These are phyloP conservation scores for Achatina immaculata DNA, from an alignment of 1,140 invertebrate genomes.

Conservation along the genomic window DNA sequence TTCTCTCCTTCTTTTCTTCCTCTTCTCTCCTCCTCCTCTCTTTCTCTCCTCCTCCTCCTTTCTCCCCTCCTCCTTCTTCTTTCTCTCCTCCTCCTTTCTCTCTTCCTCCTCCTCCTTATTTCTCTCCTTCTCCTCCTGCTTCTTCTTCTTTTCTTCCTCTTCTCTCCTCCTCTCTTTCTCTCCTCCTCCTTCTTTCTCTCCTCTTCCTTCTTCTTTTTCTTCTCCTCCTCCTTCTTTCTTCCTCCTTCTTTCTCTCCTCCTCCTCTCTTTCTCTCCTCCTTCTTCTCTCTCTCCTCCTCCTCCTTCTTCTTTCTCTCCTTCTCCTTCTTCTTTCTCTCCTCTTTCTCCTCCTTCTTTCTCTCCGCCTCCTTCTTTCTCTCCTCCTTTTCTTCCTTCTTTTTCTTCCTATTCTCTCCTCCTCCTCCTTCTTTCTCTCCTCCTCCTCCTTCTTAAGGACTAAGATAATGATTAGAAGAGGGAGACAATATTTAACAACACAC, in stretches of 20 bases:
- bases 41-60: neutral
- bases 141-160: too few species aligned
- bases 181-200: constrained; percentile 14
- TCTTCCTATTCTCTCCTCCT: too few species aligned
- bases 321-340: neutral
- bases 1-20: too few species aligned
- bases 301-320: constrained; percentile 10
- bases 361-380: too few species aligned
- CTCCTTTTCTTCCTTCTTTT: too few species aligned
- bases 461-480: neutral
- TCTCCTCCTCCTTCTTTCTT: neutral
- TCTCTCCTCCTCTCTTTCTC: neutral
- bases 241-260: neutral
- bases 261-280: constrained; percentile 11
- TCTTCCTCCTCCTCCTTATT: too few species aligned
- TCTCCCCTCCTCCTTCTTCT: constrained; percentile 3
- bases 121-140: too few species aligned
- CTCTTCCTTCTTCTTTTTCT: neutral
- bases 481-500: neutral
- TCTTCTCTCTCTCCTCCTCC: neutral
- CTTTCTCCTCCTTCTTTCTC: too few species aligned
- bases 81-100: neutral
- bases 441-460: neutral
- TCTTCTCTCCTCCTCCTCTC: constrained; percentile 6
- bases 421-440: too few species aligned